Evolutionary conservation across 1,140 invertebrate species (phyloP), one percentile per base, ranked within the genome.

Genomic region (Tetragonula clypearis): DNA sequence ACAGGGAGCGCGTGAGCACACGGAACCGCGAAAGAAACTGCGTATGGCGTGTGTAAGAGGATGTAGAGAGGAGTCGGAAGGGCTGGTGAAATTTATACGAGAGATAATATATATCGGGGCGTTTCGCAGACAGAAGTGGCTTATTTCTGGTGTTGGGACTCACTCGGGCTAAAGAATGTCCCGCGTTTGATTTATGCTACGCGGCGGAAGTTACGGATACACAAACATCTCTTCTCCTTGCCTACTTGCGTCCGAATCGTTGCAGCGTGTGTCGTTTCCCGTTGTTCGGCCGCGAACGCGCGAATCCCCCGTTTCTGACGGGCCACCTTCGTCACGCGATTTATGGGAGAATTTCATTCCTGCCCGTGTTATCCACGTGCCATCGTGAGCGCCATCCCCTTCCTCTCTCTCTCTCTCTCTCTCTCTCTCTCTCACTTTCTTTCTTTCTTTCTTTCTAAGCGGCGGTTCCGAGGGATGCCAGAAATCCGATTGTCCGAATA

Each of bases 111-210:
- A 89, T 90, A 82, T 72, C 72, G 65, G 74, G 75, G n/a, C 80
- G 72, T 80, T 84, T 77, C 58, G 83, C 85, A 78, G 84, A 84
- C 83, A 79, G 87, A 87, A 92, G 84, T 90, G 90, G 86, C 85
- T 90, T 92, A 91, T 93, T 93, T 92, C 89, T 90, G 85, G 90
- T 86, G 87, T 87, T 82, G 86, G 85, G 84, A 56, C 35, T 72
- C n/a, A 82, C 78, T n/a, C 68, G 66, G 41, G 82, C 84, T 90
- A 90, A 92, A 87, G 91, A 88, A 92, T 90, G 90, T 92, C 87
- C 85, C 84, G 82, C 82, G 81, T 91, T 92, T 92, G 91, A 92
- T 92, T 92, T 92, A 92, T 88, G 74, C 71, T 53, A 17, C 35
- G 77, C 66, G 84, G 56, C 79, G 85, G 68, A 88, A 90, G 84